These are phyloP conservation scores for Dioctria rufipes DNA, from an alignment of 2,888 invertebrate species.

Conservation along the genomic window DNA sequence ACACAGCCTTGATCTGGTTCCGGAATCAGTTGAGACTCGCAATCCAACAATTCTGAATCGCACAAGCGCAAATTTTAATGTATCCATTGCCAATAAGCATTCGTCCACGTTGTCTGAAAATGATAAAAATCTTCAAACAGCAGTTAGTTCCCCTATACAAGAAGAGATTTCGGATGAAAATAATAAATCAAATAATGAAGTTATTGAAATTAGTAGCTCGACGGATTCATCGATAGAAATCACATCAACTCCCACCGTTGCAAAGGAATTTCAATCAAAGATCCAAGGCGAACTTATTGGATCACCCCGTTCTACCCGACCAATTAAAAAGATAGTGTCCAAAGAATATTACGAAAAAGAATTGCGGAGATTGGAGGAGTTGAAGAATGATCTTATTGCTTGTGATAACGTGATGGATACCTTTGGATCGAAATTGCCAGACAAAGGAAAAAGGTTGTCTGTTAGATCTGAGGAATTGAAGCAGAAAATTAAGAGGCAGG, in stretches of 20 bases:
- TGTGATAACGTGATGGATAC: conserved; percentile 65
- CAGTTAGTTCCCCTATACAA: not conserved
- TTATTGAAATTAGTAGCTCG: not conserved
- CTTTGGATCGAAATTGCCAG: conserved; percentile 73
- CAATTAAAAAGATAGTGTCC: conserved; percentile 60
- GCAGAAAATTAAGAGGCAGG: conserved; percentile 71
- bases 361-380: conserved; percentile 70
- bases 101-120: conserved; percentile 56
- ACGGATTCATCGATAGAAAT: too few relatives aligned
- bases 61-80: conserved; percentile 35
- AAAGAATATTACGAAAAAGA: conserved; percentile 70
- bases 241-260: not conserved
- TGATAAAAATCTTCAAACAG: not conserved
- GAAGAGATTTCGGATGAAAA: not conserved
- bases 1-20: conserved; percentile 31
- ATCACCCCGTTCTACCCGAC: not conserved
- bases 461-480: conserved; percentile 72
- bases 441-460: conserved; percentile 76
- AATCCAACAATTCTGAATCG: not conserved
- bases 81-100: conserved; percentile 49
- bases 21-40: too few relatives aligned
- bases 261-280: not conserved
- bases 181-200: not conserved
- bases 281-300: not conserved
- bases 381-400: conserved; percentile 71